Conservation (phyloP, 1,140 invertebrate species). For the Drosophila oshimai region DNA sequence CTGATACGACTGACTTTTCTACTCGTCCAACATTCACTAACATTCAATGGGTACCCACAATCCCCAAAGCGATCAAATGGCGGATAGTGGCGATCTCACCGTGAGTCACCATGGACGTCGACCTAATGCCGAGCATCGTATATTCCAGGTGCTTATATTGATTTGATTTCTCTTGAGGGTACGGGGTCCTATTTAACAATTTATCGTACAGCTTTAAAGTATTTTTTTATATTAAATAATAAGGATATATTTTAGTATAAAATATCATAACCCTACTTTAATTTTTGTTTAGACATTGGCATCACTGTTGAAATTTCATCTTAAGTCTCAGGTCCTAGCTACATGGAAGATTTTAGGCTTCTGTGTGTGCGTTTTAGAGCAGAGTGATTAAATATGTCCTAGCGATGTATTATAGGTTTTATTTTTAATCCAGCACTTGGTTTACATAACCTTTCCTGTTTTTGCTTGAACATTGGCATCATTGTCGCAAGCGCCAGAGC, state of each 20-base stretch:
- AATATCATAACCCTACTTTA: not conserved
- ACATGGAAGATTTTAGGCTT: too few relatives aligned
- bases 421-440: too few relatives aligned
- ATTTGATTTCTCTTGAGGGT: not conserved
- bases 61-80: not conserved
- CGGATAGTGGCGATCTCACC: not conserved
- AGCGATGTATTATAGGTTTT: too few relatives aligned
- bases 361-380: too few relatives aligned
- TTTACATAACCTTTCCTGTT: too few relatives aligned
- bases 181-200: not conserved
- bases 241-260: not conserved
- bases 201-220: too few relatives aligned
- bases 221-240: not conserved
- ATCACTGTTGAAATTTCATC: too few relatives aligned
- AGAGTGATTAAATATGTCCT: too few relatives aligned
- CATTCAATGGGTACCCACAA: slow-evolving; percentile 20
- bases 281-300: not conserved
- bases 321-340: too few relatives aligned
- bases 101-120: slow-evolving; percentile 18
- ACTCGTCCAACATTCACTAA: not conserved
- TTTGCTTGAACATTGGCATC: not conserved
- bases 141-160: too few relatives aligned
- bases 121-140: slow-evolving; percentile 3
- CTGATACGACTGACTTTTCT: slow-evolving; percentile 26
- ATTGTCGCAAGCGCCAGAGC: not conserved